These are phyloP conservation scores for Gopherus flavomarginatus DNA, from an alignment of 2,113 vertebrate species.

Conservation along the genomic window DNA sequence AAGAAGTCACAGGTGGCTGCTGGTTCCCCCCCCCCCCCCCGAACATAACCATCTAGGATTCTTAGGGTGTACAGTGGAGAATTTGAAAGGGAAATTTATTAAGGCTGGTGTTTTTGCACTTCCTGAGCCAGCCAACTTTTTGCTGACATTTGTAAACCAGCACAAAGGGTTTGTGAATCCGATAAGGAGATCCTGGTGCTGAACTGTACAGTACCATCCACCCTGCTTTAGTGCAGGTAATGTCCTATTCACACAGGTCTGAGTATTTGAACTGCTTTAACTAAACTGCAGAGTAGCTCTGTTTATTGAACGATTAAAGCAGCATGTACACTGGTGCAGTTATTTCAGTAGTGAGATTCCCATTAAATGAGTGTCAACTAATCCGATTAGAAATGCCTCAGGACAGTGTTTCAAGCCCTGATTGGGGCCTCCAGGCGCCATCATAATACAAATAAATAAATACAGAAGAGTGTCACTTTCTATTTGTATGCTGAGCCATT, in stretches of 20 bases:
- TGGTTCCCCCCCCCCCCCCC: not conserved
- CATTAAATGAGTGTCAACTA: not conserved
- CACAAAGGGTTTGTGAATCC: not conserved
- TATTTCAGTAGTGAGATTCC: not conserved
- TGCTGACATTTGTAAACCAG: not conserved
- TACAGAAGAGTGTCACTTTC: conserved; percentile 14
- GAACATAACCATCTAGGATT: not conserved
- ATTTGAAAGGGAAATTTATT: not conserved
- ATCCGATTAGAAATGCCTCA: not conserved
- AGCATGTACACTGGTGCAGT: not conserved
- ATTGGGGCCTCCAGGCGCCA: not conserved
- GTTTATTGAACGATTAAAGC: not conserved
- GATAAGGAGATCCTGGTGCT: not conserved
- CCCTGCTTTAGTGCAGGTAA: not conserved
- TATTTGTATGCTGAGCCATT: not conserved
- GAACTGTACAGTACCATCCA: not conserved
- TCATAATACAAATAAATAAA: not conserved
- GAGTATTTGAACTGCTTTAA: not conserved
- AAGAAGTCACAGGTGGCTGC: not conserved
- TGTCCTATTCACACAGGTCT: not conserved
- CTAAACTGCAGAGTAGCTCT: not conserved
- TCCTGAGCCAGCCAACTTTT: not conserved
- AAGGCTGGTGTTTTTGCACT: rapidly evolving
- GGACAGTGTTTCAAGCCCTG: not conserved
- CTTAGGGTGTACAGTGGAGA: not conserved